Evolutionary conservation across 1,140 invertebrate species (phyloP).

Genomic region (Diorhabda carinulata): DNA sequence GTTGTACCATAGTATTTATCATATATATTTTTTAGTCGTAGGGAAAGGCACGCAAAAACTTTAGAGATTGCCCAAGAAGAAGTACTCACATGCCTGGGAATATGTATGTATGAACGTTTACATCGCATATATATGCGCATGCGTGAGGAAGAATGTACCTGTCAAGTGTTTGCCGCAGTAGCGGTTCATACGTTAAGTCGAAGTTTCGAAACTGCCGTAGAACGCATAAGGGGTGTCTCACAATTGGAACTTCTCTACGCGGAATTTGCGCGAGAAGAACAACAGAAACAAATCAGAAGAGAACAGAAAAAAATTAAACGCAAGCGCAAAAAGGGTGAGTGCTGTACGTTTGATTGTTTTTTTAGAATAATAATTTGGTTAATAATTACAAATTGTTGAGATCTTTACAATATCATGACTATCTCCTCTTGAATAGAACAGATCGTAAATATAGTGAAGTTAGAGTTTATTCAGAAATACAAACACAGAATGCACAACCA

Average conservation of each 20-base stretch:
- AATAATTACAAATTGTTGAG: too few relatives aligned
- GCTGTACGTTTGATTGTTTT: neutral
- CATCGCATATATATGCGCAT: constrained; percentile 80
- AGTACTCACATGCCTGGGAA: constrained; percentile 86
- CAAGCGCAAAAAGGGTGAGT: constrained; percentile 69
- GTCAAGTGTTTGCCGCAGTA: constrained; percentile 84
- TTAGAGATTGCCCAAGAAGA: constrained; percentile 94
- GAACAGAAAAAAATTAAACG: constrained; percentile 83
- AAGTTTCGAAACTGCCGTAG: constrained; percentile 85
- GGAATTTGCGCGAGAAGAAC: constrained; percentile 78
- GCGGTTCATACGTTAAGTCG: constrained; percentile 80
- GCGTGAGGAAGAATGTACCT: constrained; percentile 85
- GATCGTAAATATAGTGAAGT: too few relatives aligned
- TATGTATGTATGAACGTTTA: constrained; percentile 85
- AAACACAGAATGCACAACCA: too few relatives aligned
- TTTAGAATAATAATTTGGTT: too few relatives aligned
- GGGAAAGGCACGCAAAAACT: constrained; percentile 90
- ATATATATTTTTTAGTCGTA: constrained; percentile 46
- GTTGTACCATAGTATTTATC: too few relatives aligned
- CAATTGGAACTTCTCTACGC: constrained; percentile 79
- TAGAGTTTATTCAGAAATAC: too few relatives aligned
- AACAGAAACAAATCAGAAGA: constrained; percentile 74
- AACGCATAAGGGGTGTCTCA: constrained; percentile 82
- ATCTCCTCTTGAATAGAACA: too few relatives aligned
- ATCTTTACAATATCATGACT: too few relatives aligned